Evolutionary conservation across 1,140 invertebrate species (phyloP), one percentile per base, ranked within the genome.

Genomic region (Frieseomelitta varia): DNA sequence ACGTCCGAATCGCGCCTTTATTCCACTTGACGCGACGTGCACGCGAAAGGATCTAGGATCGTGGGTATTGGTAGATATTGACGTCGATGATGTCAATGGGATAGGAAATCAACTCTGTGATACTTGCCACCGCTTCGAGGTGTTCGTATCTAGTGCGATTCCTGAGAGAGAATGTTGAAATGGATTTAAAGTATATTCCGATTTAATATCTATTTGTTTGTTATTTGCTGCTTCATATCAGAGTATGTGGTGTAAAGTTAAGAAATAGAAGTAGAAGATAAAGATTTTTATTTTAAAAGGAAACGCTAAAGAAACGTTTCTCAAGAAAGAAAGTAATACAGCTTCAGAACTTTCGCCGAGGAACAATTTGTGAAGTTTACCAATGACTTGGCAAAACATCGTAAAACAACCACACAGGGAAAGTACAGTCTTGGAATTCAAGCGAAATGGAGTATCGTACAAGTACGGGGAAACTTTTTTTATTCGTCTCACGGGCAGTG

Each of bases 21-120:
- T 47, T 47, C 30, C 55, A 15, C 21, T 63, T 39, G 77, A 72
- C 34, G 53, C 19, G 34, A 86, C 67, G 51, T 2, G 72, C 72
- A 73, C 68, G 73, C 73, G 21, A 76, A 39, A 34, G 21, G 8
- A n/a, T 34, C 63, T 68, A 19, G 61, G 71, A 81, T 65, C 56
- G 2, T 56, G 21, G 61, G 51, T 30, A 39, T 56, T 21, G 61
- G 51, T 30, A 39, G 47, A 63, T 55, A 79, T 79, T 65, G 34
- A 51, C 39, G 30, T 56, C 0, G 63, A 79, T 85, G 53, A 30
- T 34, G 51, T 24, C 51, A 1, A 27, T 19, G 4, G 39, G 17
- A 21, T 30, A 11, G 17, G 6, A 34, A 6, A 68, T 27, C 10
- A 71, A n/a, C 21, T 55, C 27, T 58, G n/a, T n/a, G n/a, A n/a